Percentiles rank a stretch among this genome's conserved stretches.
Evolutionary conservation across 1,140 invertebrate species (phyloP).

Genomic region (Drosophila virilis): DNA sequence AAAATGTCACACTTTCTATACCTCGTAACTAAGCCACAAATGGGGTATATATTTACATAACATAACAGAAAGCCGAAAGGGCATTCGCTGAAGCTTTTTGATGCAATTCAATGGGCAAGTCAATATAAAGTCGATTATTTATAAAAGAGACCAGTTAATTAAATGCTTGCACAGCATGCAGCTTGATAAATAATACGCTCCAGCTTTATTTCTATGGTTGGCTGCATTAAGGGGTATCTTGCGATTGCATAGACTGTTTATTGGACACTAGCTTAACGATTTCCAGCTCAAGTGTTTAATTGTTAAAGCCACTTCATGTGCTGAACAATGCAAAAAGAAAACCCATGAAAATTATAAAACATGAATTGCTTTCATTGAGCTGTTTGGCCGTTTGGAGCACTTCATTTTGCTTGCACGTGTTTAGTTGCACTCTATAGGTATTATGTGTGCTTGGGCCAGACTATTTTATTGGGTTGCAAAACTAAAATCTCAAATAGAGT

Average conservation of each 20-base stretch:
- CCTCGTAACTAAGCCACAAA: neutral
- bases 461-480: neutral
- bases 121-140: too few species aligned
- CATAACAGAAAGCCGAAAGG: too few species aligned
- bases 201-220: neutral
- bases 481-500: neutral
- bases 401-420: slow-evolving; percentile 4
- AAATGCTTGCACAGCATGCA: neutral
- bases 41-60: slow-evolving; percentile 5
- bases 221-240: slow-evolving; percentile 3
- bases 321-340: slow-evolving; percentile 42
- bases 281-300: slow-evolving; percentile 58
- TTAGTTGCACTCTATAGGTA: neutral
- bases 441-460: neutral
- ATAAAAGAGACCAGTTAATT: too few species aligned
- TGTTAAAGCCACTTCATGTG: slow-evolving; percentile 49
- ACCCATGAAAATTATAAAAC: slow-evolving; percentile 25
- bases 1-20: slow-evolving; percentile 30
- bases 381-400: neutral
- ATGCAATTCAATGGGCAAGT: too few species aligned
- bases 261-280: slow-evolving; percentile 13
- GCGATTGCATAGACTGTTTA: neutral
- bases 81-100: too few species aligned
- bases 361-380: slow-evolving; percentile 22
- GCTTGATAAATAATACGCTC: neutral